Base-by-base conservation (phyloP, 1,140 invertebrate genomes). In the Drosophila chauvacae region DNA sequence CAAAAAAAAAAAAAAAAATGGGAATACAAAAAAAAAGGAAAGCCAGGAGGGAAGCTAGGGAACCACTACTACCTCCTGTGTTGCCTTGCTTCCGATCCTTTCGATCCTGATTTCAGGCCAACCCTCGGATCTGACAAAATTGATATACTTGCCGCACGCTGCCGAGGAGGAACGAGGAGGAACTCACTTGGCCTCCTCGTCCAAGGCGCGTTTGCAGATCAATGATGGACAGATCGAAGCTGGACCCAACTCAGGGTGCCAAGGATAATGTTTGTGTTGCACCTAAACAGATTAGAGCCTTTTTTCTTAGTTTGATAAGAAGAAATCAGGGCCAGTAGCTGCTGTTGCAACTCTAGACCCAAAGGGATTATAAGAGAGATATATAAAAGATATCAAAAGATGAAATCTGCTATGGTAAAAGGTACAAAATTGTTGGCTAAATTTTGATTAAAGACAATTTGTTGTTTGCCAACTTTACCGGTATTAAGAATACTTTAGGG, bases 111-210 rank as follows among this genome's bases (percentile, higher is more conserved):
- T 57, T n/a, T 45, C 35, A 39, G 37, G 44, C 47, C 61, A 68
- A 66, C 71, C 62, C 28, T 65, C 50, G 44, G 76, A 78, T 78
- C 65, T 71, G 37, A 58, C 53, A 60, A 64, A 79, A 79, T 74
- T 80, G 77, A 80, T 80, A 80, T 74, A 80, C 69, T 80, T 65
- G 69, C 61, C 77, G 61, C 77, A 80, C 61, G 74, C 76, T 74
- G 69, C 23, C 11, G 16, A 23, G 59, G 20, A 64, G 62, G 39
- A 44, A 64, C 55, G 23, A 3, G 23, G 23, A 23, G 23, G 23
- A 23, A 23, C 20, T 63, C 55, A 64, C 61, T 64, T 64, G 61
- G 61, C 61, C n/a, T n/a, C 28, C 53, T 16, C 51, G 13, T 47
- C 23, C 47, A 10, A 10, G 23, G 7, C 23, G 7, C 47, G 3